Conservation (phyloP, 2,113 vertebrate species). For the Callionymus lyra region DNA sequence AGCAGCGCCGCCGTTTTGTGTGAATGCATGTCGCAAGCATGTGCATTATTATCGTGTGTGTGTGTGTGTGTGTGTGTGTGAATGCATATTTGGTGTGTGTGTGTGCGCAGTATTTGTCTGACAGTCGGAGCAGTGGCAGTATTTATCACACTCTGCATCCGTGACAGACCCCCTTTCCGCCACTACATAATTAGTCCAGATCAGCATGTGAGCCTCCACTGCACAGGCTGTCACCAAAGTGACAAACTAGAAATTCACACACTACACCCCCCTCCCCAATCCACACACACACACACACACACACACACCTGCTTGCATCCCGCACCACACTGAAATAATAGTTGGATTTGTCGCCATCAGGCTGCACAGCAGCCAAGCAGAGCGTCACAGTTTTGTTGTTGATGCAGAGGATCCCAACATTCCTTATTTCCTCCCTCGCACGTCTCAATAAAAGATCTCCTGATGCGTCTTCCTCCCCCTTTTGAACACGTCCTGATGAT, state of each 20-base stretch:
- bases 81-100: conserved; percentile 10
- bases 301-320: conserved; percentile 60
- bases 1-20: conserved; percentile 40
- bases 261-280: conserved; percentile 37
- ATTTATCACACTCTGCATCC: conserved; percentile 72
- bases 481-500: too few species aligned
- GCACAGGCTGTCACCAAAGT: conserved; percentile 71
- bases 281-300: conserved; percentile 2
- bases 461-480: neutral
- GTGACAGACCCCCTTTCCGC: conserved; percentile 70
- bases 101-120: conserved; percentile 62
- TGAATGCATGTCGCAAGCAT: conserved; percentile 33
- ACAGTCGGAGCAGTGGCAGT: conserved; percentile 67
- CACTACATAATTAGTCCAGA: conserved; percentile 75
- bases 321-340: conserved; percentile 65
- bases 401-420: conserved; percentile 47
- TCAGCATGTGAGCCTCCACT: conserved; percentile 70
- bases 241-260: conserved; percentile 73
- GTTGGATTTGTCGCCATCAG: conserved; percentile 67
- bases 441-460: too few species aligned
- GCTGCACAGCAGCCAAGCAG: conserved; percentile 38
- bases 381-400: conserved; percentile 41
- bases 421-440: conserved; percentile 41
- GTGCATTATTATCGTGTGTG: conserved; percentile 31
- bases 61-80: neutral